Conservation (phyloP, 2,797 vertebrate species). For the Sparidentex hasta region DNA sequence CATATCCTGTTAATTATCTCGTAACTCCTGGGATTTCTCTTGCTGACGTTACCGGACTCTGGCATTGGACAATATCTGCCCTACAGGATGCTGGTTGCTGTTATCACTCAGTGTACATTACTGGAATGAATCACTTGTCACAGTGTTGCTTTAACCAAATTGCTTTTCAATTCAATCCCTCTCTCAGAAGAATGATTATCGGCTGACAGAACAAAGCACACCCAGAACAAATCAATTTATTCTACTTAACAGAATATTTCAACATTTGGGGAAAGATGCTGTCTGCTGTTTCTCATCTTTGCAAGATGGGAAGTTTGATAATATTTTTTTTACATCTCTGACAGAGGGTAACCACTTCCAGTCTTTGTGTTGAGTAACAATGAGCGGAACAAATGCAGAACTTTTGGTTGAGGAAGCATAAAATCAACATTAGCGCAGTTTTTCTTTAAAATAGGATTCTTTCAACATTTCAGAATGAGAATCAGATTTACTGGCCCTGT, state of each 20-base stretch:
- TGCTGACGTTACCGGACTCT: not conserved
- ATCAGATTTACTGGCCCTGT: too few species aligned
- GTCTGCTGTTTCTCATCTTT: too few species aligned
- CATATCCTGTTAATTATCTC: not conserved
- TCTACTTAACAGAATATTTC: not conserved
- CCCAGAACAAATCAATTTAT: not conserved
- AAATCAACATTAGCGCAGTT: too few species aligned
- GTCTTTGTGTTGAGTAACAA: too few species aligned
- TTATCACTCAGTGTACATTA: not conserved
- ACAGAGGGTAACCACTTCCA: too few species aligned
- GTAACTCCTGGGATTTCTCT: not conserved
- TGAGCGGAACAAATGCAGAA: too few species aligned
- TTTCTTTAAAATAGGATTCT: too few species aligned
- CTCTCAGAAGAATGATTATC: slow-evolving; percentile 6
- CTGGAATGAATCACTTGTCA: not conserved
- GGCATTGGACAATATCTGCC: not conserved
- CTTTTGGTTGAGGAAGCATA: too few species aligned
- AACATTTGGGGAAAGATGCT: not conserved
- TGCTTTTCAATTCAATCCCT: not conserved
- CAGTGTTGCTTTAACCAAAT: slow-evolving; percentile 18
- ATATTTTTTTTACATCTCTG: not conserved
- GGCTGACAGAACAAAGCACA: not conserved
- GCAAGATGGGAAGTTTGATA: not conserved
- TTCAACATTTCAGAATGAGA: too few species aligned
- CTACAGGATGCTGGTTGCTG: not conserved